Percentiles rank a stretch among this genome's conserved stretches.
phyloP scores from a whole-genome alignment of 1,140 invertebrate species.

The Ceratosolen solmsi region DNA sequence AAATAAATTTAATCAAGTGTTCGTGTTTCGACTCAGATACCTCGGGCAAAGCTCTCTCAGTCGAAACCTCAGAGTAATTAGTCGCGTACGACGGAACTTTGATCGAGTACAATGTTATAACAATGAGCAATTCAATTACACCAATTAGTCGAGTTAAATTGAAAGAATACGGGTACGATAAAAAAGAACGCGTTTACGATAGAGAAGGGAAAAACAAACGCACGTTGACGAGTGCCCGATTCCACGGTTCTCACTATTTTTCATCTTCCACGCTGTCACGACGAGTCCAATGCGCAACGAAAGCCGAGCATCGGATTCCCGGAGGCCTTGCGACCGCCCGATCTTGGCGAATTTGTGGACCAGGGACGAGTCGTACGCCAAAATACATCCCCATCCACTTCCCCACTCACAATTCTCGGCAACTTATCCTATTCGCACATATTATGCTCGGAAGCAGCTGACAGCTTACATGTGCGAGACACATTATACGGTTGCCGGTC shows the following conservation, averaged over 20 bases:
- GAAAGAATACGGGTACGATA: background rate
- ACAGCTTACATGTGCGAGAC: background rate
- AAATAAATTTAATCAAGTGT: slow-evolving; percentile 49
- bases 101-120: slow-evolving; percentile 48
- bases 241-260: background rate
- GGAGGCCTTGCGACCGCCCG: too few species aligned
- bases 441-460: background rate
- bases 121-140: slow-evolving; percentile 51
- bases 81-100: slow-evolving; percentile 47
- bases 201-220: background rate
- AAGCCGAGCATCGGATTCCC: too few species aligned
- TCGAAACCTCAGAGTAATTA: slow-evolving; percentile 54
- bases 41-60: slow-evolving; percentile 32
- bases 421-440: background rate
- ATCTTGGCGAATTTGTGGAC: too few species aligned
- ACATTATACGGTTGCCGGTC: background rate
- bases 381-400: too few species aligned
- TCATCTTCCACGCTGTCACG: background rate
- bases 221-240: background rate
- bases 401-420: too few species aligned
- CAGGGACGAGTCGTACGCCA: too few species aligned
- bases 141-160: slow-evolving; percentile 34
- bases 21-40: slow-evolving; percentile 44
- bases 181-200: background rate
- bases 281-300: too few species aligned